Evolutionary conservation across 2,113 vertebrate genomes (phyloP), one percentile per base, ranked within the genome.

Genomic region (Ailuropoda melanoleuca): DNA sequence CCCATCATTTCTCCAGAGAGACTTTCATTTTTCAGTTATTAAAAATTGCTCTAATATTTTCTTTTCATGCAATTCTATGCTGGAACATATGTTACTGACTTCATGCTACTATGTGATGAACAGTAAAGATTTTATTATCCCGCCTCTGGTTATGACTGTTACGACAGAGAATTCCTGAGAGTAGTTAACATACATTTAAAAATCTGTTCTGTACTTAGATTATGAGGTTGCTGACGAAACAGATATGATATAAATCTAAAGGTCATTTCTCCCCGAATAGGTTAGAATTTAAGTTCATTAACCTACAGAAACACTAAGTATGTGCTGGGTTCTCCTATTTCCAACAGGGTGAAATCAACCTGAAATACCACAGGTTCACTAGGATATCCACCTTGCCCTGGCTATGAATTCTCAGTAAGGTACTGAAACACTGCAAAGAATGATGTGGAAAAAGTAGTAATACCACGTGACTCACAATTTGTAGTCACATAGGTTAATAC

Each of bases 151-250:
- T 93, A 78, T 19, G 80, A 80, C 3, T 74, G 8, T 39, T 74
- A 95, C 14, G 70, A 31, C 17, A 92, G 19, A 91, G 4, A 70
- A 92, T 87, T 92, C 8, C 18, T 64, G 5, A 34, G 39, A 92
- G 29, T 10, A 84, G 55, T 88, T 66, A 72, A 77, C 21, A 88
- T 48, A 86, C 29, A 85, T 55, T 92, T 80, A 62, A 83, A 95
- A 96, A 88, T 94, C 8, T 84, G 29, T n/a, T 85, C 37, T 89
- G 23, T 60, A 89, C 5, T 80, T 86, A 53, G 5, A 75, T 39
- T 95, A 94, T 93, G 8, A 96, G 34, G n/a, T 68, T 64, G n/a
- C 8, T 94, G 80, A 77, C 34, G 64, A 97, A 93, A n/a, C 0
- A 92, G 10, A 85, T 39, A 3, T 23, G 9, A 96, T 72, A 93